phyloP scores from a whole-genome alignment of 2,113 vertebrate species.

The Mobula hypostoma region DNA sequence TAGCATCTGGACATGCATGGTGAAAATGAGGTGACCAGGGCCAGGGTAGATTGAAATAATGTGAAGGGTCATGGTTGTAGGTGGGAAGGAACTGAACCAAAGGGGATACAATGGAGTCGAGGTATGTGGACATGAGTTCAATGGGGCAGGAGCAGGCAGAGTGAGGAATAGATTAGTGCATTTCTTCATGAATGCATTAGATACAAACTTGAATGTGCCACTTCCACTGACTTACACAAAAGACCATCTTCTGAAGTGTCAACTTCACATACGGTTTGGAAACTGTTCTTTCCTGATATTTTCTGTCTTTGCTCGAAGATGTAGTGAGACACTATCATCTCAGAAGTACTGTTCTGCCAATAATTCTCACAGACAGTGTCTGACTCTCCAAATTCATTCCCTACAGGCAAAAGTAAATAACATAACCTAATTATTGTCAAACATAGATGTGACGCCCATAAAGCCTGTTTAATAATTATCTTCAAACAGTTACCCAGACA shows the following conservation, averaged over 20 bases:
- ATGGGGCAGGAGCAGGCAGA: too few species aligned
- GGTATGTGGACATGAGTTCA: too few species aligned
- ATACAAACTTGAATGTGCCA: neutral
- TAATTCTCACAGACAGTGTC: neutral
- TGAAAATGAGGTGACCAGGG: too few species aligned
- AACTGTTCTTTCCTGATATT: neutral
- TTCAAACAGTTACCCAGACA: conserved; percentile 16
- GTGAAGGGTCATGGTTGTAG: too few species aligned
- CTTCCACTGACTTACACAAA: neutral
- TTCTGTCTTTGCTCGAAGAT: neutral
- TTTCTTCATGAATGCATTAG: neutral
- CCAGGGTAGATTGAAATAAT: too few species aligned
- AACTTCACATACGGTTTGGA: neutral
- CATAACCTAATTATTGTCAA: neutral
- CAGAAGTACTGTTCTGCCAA: neutral
- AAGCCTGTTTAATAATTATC: neutral
- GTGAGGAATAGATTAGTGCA: too few species aligned
- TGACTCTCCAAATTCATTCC: conserved; percentile 1
- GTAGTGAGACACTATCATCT: neutral
- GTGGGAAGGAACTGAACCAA: too few species aligned
- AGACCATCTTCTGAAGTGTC: neutral
- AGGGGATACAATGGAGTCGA: too few species aligned
- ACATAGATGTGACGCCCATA: neutral
- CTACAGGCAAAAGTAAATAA: conserved; percentile 17
- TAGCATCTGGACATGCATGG: too few species aligned